Conservation (phyloP, 1,140 invertebrate species). For the Mactra quadrangularis region DNA sequence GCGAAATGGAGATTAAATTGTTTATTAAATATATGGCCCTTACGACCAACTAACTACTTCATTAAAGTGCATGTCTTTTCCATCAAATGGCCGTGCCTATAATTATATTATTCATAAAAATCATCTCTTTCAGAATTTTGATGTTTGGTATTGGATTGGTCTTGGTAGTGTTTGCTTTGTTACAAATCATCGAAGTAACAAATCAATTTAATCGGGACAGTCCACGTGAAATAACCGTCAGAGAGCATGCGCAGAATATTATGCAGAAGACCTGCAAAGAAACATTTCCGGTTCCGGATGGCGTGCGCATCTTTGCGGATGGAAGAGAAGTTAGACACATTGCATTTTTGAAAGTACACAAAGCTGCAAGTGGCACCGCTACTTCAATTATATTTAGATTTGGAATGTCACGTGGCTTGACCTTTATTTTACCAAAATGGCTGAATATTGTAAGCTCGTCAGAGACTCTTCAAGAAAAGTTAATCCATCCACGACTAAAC, state of each 20-base stretch:
- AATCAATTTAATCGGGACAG: neutral
- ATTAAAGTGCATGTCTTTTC: no score
- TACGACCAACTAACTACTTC: no score
- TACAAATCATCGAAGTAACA: conserved; percentile 14
- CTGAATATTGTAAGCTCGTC: conserved; percentile 60
- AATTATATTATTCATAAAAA: no score
- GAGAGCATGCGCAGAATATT: conserved; percentile 14
- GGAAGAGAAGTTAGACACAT: conserved; percentile 66
- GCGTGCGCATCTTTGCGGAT: conserved; percentile 40
- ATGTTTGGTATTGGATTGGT: neutral
- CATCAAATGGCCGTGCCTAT: no score
- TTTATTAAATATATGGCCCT: no score
- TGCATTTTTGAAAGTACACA: conserved; percentile 77
- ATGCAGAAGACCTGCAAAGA: conserved; percentile 28
- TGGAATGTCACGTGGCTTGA: conserved; percentile 65
- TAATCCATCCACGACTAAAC: conserved; percentile 39
- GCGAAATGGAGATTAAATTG: no score
- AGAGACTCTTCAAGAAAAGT: conserved; percentile 23
- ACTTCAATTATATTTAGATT: conserved; percentile 75
- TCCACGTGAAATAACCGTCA: neutral
- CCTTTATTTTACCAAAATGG: conserved; percentile 68
- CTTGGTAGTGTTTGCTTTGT: neutral
- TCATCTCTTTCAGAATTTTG: conserved; percentile 20
- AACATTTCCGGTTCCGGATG: conserved; percentile 24
- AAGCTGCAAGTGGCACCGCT: conserved; percentile 74